Conservation (phyloP, 2,888 invertebrate species). For the Tachystola acroxantha region DNA sequence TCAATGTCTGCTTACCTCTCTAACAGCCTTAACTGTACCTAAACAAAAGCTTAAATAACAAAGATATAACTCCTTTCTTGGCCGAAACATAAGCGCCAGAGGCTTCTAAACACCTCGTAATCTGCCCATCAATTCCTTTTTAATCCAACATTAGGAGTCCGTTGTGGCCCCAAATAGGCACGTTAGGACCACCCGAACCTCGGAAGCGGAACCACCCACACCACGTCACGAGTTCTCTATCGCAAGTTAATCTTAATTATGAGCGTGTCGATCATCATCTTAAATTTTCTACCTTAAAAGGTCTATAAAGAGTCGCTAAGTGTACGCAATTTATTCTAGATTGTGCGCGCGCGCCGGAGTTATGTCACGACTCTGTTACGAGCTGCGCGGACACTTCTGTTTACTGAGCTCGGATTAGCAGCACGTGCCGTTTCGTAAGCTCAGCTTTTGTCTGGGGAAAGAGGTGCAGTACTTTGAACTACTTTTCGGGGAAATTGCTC, state of each 20-base stretch:
- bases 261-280: slow-evolving; percentile 76
- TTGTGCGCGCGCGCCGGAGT: slow-evolving; percentile 54
- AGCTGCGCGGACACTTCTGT: slow-evolving; percentile 64
- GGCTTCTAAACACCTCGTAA: slow-evolving; percentile 29
- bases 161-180: slow-evolving; percentile 37
- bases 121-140: slow-evolving; percentile 21
- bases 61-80: not conserved
- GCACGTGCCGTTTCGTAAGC: slow-evolving; percentile 50
- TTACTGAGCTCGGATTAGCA: slow-evolving; percentile 26
- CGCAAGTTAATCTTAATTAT: slow-evolving; percentile 69
- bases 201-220: slow-evolving; percentile 75
- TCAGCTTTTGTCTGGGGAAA: slow-evolving; percentile 4
- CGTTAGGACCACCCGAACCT: slow-evolving; percentile 56
- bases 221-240: slow-evolving; percentile 65
- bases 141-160: slow-evolving; percentile 25
- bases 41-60: no score
- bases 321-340: slow-evolving; percentile 73
- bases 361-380: slow-evolving; percentile 61
- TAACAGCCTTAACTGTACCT: no score
- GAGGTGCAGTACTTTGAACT: slow-evolving; percentile 6
- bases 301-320: slow-evolving; percentile 74
- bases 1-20: no score
- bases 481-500: slow-evolving; percentile 5
- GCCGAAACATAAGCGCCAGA: not conserved
- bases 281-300: slow-evolving; percentile 74